These are phyloP conservation scores for Cottoperca gobio DNA, from an alignment of 2,797 vertebrate genomes.

Conservation along the genomic window DNA sequence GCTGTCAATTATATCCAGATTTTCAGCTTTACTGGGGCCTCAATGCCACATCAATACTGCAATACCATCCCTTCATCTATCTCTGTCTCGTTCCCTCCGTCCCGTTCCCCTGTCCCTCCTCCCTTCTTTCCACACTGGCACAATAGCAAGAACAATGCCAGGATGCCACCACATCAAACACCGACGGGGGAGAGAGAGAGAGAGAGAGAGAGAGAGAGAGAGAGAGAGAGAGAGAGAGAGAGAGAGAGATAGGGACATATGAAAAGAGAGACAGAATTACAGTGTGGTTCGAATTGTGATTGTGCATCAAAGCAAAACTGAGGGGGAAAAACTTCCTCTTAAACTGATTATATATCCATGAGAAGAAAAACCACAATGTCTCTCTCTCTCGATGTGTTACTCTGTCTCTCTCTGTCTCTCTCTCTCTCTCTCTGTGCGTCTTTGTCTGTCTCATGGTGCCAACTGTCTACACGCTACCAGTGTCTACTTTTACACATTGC, in stretches of 20 bases:
- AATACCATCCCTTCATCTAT: conserved; percentile 80
- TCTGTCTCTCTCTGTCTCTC: conserved; percentile 50
- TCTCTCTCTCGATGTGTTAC: conserved; percentile 60
- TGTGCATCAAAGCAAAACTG: conserved; percentile 82
- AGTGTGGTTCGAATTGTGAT: conserved; percentile 80
- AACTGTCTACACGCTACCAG: conserved; percentile 82
- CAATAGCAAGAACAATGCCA: conserved; percentile 81
- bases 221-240: conserved; percentile 3
- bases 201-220: conserved; percentile 4
- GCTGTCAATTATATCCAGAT: conserved; percentile 84
- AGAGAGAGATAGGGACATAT: conserved; percentile 55
- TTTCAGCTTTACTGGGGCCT: conserved; percentile 81
- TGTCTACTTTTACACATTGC: conserved; percentile 78
- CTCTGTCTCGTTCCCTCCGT: conserved; percentile 65
- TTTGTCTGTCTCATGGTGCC: conserved; percentile 75
- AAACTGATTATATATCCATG: conserved; percentile 85
- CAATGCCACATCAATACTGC: conserved; percentile 81
- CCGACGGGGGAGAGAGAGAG: conserved; percentile 17
- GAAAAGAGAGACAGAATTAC: conserved; percentile 72
- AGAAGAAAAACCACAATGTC: conserved; percentile 80
- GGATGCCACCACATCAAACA: conserved; percentile 81
- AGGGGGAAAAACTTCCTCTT: conserved; percentile 80
- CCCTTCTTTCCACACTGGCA: conserved; percentile 76
- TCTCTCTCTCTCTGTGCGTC: conserved; percentile 43
- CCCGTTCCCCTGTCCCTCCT: conserved; percentile 60